Base-by-base conservation (phyloP, 2,113 vertebrate species). In the Toxotes chatareus region DNA sequence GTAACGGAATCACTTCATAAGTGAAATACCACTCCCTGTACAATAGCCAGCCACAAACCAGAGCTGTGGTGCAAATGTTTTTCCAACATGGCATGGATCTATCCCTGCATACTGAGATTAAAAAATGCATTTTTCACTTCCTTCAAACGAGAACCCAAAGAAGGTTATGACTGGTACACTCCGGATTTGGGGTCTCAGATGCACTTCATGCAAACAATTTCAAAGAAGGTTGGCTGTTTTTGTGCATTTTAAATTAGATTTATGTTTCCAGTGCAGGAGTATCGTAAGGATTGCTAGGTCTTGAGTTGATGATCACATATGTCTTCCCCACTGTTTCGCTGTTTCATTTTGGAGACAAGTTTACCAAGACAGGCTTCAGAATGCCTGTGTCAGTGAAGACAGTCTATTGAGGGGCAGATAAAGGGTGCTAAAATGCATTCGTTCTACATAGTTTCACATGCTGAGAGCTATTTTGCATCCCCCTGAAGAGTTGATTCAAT, bases 1-100 rank as follows among this genome's bases (percentile, higher is more conserved):
- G 95, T 95, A 95, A 91, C 93, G 94, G 95, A 97, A 97, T 97
- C 95, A 95, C 95, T 96, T 95, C 95, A 95, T 96, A 96, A 97
- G 96, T 96, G 93, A 96, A 97, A 96, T 96, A 95, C 95, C 95
- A 95, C 95, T 94, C 93, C 94, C 93, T 94, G 94, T 94, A 95
- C 93, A 95, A 96, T 93, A 96, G 95, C 94, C 94, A 92, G 94
- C 96, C 96, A 94, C 96, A 97, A 96, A 95, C 95, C 94, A 59
- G 90, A 93, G 92, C 94, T 94, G 95, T 94, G 96, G 94, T 95
- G 94, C 94, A 96, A 96, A 96, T 96, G 95, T 95, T 96, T 96
- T 97, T 97, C 92, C 93, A 94, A 90, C 92, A 94, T 94, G 92
- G 91, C 92, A 94, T 94, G 86, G 90, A 93, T 95, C 92, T 94